Evolutionary conservation across 2,888 invertebrate species (phyloP).

Genomic region (Mesorhabditis spiculigera): DNA sequence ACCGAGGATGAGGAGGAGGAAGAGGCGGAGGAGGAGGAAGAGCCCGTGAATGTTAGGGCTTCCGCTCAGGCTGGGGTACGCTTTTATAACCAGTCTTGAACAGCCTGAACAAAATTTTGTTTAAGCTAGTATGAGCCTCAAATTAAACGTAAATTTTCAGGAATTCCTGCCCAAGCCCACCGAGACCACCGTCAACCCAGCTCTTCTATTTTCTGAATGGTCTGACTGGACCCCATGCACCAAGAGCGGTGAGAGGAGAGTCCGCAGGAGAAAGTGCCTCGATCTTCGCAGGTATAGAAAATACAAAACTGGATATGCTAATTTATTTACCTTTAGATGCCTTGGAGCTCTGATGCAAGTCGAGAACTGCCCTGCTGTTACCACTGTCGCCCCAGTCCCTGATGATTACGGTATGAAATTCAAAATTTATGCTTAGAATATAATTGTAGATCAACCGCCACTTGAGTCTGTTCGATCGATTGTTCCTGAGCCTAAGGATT

Average conservation of each 20-base stretch:
- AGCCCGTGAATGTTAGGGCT: not conserved
- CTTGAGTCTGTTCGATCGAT: conserved; percentile 20
- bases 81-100: not conserved
- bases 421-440: too few species aligned
- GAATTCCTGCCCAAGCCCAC: not conserved
- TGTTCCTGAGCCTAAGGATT: conserved; percentile 21
- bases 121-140: not conserved
- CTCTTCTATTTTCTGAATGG: conserved; percentile 51
- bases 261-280: conserved; percentile 53
- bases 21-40: conserved; percentile 11
- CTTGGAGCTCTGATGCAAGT: conserved; percentile 50
- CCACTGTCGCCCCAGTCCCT: not conserved
- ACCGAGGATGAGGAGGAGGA: conserved; percentile 6
- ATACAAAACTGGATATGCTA: not conserved
- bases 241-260: conserved; percentile 50
- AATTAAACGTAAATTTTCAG: not conserved
- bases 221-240: conserved; percentile 54
- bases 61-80: not conserved
- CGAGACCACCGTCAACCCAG: not conserved
- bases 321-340: conserved; percentile 23
- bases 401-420: conserved; percentile 7
- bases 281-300: conserved; percentile 32
- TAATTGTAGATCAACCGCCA: conserved; percentile 12
- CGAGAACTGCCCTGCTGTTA: conserved; percentile 33
- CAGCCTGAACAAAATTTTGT: not conserved